These are phyloP conservation scores for Babyrousa celebensis DNA, from an alignment of 2,797 vertebrate genomes.

Conservation along the genomic window DNA sequence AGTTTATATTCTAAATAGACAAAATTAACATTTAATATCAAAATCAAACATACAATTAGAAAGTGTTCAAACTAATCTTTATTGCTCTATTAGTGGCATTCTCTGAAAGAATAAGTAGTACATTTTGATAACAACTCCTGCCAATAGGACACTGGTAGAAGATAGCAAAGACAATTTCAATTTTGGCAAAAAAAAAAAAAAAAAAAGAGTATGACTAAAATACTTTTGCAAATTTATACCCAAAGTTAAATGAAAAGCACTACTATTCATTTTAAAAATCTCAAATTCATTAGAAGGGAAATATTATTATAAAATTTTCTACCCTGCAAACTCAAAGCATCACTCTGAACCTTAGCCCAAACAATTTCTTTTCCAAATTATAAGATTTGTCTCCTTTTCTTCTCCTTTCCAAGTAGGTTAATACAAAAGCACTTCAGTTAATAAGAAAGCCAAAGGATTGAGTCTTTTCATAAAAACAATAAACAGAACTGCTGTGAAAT, in stretches of 20 bases:
- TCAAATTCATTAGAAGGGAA: conserved; percentile 45
- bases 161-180: conserved; percentile 69
- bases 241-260: conserved; percentile 47
- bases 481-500: conserved; percentile 66
- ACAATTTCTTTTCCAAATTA: conserved; percentile 51
- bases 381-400: conserved; percentile 20
- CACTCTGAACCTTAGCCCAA: neutral
- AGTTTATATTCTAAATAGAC: neutral
- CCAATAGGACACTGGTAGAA: conserved; percentile 42
- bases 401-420: conserved; percentile 42
- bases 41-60: conserved; percentile 29
- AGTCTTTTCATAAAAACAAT: conserved; percentile 70
- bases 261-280: conserved; percentile 38
- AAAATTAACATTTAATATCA: conserved; percentile 54
- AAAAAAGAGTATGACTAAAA: conserved; percentile 23
- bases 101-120: conserved; percentile 39
- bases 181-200: conserved; percentile 50
- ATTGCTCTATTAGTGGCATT: neutral
- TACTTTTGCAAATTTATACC: conserved; percentile 51
- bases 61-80: conserved; percentile 33
- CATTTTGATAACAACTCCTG: neutral
- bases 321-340: neutral
- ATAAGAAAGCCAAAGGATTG: conserved; percentile 63
- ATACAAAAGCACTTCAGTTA: conserved; percentile 70
- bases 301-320: conserved; percentile 63